Evolutionary conservation across 2,113 vertebrate genomes (phyloP), one percentile per base, ranked within the genome.

Genomic region (Sminthopsis crassicaudata): DNA sequence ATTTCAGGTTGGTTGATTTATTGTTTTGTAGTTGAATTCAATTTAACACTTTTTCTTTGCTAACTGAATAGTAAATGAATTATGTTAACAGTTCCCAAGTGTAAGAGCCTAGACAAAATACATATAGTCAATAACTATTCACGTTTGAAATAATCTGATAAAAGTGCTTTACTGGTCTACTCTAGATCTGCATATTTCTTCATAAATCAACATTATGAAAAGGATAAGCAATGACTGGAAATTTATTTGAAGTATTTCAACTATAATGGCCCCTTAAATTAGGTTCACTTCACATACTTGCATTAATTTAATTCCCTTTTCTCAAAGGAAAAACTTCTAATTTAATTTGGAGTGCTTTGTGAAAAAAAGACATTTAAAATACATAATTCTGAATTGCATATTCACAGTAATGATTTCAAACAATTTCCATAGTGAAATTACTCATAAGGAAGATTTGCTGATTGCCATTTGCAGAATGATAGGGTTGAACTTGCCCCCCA

Each of bases 1-100:
- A 97, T 94, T 96, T 94, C 91, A 94, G 50, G 93, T 93, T 97
- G 90, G 46, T 92, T 97, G 96, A 97, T 96, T 96, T 94, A 96
- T 97, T 96, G 36, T 97, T 95, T 90, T 26, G 50, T 94, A 93
- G 88, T 88, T 93, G 94, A 97, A 97, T 95, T 95, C 51, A 67
- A 93, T 94, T 96, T 96, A 96, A 95, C 50, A n/a, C 0, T 3
- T 97, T 97, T 96, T 95, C 89, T 96, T 84, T 46, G 52, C 94
- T 94, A 96, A 95, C 95, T 92, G 91, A 97, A 93, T 97, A 96
- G 3, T 51, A 52, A 90, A 96, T 52, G 57, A 97, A 90, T 90
- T 96, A 95, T 84, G 46, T 97, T 96, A 97, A 95, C 90, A 94
- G 91, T 53, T 96, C 97, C 2, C 60, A 46, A 46, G 90, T 92